Evolutionary conservation across 2,113 vertebrate species (phyloP), one percentile per base, ranked within the genome.

Genomic region (Sinocyclocheilus rhinocerous): DNA sequence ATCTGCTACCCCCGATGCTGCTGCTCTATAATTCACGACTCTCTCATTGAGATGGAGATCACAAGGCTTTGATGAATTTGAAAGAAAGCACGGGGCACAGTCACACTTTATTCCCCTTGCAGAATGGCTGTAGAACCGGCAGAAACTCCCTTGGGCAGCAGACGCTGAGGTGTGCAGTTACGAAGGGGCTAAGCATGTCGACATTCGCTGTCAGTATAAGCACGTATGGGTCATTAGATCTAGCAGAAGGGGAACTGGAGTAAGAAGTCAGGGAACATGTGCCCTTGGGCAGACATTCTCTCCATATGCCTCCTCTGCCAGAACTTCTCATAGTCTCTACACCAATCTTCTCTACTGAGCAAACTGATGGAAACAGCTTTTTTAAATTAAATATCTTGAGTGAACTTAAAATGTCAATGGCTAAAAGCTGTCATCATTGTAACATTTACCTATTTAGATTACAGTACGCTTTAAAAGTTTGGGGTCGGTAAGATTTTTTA

Each of bases 21-120:
- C 57, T 67, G 65, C 80, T 85, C 26, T 59, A 65, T 87, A 85
- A 89, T 85, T 87, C 88, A 89, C 82, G 22, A 70, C 33, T 48
- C 78, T 81, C 45, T 48, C 45, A 57, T 61, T 26, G 85, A 73
- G 84, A 83, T 42, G 18, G 59, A 84, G 85, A 86, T 85, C 85
- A 70, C 61, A 33, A 81, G n/a, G 77, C 85, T 55, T 70, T 70
- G 73, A 73, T 83, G 72, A 83, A 87, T 89, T 73, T 52, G 61
- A 78, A 39, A 78, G 75, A 59, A 33, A 45, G 48, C 24, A 59
- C 45, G 11, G 26, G 69, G 69, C 81, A 24, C 48, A 83, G 45
- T 73, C 81, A 70, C 67, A 72, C 45, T 48, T 33, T 50, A 24
- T 55, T 20, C 67, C 22, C 24, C n/a, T 69, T 9, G 9, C 10